Conservation (phyloP, 1,140 invertebrate genomes). For the Cherax destructor region DNA sequence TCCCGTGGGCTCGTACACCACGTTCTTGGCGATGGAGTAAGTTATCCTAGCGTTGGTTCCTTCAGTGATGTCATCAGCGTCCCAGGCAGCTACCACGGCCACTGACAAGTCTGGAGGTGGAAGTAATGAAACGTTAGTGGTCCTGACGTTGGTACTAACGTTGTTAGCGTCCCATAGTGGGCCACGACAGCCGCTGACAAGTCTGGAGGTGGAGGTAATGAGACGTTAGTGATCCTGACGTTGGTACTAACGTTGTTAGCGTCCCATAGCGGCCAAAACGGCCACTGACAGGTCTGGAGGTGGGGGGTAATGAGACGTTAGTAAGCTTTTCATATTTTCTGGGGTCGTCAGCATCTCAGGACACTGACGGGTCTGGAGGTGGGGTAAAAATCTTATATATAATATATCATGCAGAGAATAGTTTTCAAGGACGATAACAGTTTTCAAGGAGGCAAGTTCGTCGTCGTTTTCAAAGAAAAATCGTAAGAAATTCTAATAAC, state of each 20-base stretch:
- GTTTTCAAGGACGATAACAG: too few species aligned
- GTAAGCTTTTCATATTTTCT: too few species aligned
- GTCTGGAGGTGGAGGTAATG: neutral
- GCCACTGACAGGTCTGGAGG: conserved; percentile 10
- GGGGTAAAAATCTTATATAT: too few species aligned
- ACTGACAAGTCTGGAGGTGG: conserved; percentile 13
- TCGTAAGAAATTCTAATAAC: too few species aligned
- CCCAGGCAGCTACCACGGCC: conserved; percentile 14
- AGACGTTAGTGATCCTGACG: conserved; percentile 40
- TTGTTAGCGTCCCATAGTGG: conserved; percentile 21
- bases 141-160: conserved; percentile 24
- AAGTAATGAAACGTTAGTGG: conserved; percentile 5
- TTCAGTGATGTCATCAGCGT: conserved; percentile 23
- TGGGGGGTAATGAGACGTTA: neutral
- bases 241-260: conserved; percentile 20
- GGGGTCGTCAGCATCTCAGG: too few species aligned
- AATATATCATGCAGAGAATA: too few species aligned
- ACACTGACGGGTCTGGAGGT: too few species aligned
- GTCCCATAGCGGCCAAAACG: conserved; percentile 4
- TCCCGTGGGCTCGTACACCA: conserved; percentile 75
- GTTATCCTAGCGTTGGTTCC: conserved; percentile 40
- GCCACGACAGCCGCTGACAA: conserved; percentile 7
- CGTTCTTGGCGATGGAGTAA: conserved; percentile 72
- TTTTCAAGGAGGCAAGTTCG: too few species aligned
- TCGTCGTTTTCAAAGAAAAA: too few species aligned